phyloP scores from a whole-genome alignment of 2,113 vertebrate species.

The Coptodon rendalli region DNA sequence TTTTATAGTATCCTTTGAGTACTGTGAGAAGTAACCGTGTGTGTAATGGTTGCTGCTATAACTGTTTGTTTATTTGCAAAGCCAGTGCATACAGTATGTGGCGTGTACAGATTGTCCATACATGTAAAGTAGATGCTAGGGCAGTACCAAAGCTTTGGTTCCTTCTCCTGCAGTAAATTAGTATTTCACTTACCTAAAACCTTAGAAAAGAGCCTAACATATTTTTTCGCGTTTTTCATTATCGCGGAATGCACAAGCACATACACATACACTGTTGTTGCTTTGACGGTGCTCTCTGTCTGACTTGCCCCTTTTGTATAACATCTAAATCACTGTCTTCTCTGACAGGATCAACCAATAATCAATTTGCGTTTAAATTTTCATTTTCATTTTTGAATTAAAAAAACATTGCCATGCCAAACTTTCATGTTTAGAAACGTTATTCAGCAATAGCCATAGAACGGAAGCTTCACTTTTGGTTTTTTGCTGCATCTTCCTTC shows the following conservation, averaged over 20 bases:
- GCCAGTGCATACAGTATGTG: not conserved
- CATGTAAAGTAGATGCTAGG: not conserved
- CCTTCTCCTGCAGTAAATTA: not conserved
- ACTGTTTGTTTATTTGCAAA: not conserved
- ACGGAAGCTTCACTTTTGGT: not conserved
- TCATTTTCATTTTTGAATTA: not conserved
- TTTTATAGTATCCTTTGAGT: not conserved
- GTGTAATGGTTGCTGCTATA: not conserved
- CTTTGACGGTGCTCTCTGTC: not conserved
- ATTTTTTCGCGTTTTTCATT: not conserved
- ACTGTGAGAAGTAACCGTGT: not conserved
- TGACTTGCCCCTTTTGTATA: not conserved
- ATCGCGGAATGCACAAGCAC: not conserved
- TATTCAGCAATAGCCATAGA: not conserved
- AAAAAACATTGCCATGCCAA: not conserved
- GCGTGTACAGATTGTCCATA: not conserved
- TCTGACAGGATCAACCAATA: not conserved
- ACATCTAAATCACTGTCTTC: not conserved
- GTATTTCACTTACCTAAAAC: not conserved
- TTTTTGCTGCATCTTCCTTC: not conserved
- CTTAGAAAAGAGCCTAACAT: not conserved
- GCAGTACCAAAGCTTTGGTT: not conserved
- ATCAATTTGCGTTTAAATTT: not conserved
- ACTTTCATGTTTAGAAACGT: not conserved
- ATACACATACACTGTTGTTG: not conserved